Evolutionary conservation across 2,888 invertebrate species (phyloP).

Genomic region (Zygogramma bicolorata): DNA sequence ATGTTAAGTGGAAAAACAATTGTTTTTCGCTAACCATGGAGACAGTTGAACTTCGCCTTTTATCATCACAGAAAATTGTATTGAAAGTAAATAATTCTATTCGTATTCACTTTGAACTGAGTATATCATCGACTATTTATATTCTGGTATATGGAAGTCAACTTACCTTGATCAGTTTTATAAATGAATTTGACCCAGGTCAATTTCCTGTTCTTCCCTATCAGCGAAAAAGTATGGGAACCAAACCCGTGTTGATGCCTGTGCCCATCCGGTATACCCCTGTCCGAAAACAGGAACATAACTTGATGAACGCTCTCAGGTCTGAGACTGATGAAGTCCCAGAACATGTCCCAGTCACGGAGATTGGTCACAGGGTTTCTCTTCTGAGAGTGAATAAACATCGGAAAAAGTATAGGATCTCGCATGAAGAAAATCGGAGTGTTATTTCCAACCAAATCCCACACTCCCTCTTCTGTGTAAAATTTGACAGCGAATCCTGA

Average conservation of each 20-base stretch:
- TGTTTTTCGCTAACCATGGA: no score
- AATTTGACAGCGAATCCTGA: constrained; percentile 90
- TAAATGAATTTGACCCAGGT: constrained; percentile 83
- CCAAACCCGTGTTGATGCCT: constrained; percentile 94
- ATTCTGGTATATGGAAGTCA: no score
- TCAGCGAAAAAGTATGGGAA: constrained; percentile 91
- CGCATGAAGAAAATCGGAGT: constrained; percentile 93
- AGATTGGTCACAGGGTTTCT: constrained; percentile 90
- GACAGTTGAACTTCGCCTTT: no score
- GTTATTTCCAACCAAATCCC: constrained; percentile 95
- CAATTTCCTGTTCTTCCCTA: constrained; percentile 67
- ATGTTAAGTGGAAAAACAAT: no score
- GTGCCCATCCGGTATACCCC: constrained; percentile 89
- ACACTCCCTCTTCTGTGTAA: constrained; percentile 89
- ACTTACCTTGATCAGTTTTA: constrained; percentile 86
- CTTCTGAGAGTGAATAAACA: constrained; percentile 95
- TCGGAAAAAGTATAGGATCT: constrained; percentile 89
- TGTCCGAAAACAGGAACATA: constrained; percentile 84
- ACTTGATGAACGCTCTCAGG: constrained; percentile 87
- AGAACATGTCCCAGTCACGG: constrained; percentile 92
- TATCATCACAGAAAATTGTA: no score
- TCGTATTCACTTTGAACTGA: no score
- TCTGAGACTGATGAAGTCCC: constrained; percentile 90
- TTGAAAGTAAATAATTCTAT: no score
- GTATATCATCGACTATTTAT: no score